These are phyloP conservation scores for Spongilla lacustris DNA, from an alignment of 37 sponge, comb jelly and placozoan species.

Conservation along the genomic window DNA sequence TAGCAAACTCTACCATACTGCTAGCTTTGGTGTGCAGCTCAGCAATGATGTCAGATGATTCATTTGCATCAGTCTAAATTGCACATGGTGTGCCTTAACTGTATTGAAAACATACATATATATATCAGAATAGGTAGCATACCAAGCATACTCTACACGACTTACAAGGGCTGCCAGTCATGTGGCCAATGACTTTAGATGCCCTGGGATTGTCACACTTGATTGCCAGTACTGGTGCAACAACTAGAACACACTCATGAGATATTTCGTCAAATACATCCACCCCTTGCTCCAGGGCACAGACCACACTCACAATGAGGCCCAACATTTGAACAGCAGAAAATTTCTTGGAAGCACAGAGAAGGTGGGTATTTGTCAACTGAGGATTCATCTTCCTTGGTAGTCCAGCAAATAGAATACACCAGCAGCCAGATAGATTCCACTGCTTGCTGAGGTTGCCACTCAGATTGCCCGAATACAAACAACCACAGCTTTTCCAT, in stretches of 20 bases:
- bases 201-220: slow-evolving; percentile 47
- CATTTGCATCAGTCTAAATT: background rate
- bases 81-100: too few relatives aligned
- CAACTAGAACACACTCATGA: slow-evolving; percentile 15
- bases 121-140: background rate
- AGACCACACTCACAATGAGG: slow-evolving; percentile 18
- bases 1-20: too few relatives aligned
- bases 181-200: slow-evolving; percentile 35
- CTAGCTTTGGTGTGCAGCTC: too few relatives aligned
- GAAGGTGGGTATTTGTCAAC: slow-evolving; percentile 37
- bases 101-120: background rate
- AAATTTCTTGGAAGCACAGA: slow-evolving; percentile 44
- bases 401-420: slow-evolving; percentile 43
- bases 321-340: slow-evolving; percentile 19
- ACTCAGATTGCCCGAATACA: slow-evolving; percentile 65
- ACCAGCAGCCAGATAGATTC: slow-evolving; percentile 64
- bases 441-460: slow-evolving; percentile 58
- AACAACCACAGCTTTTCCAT: background rate
- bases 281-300: slow-evolving; percentile 19
- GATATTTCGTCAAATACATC: slow-evolving; percentile 12
- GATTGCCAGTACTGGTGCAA: slow-evolving; percentile 29
- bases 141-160: slow-evolving; percentile 45
- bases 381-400: slow-evolving; percentile 23
- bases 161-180: slow-evolving; percentile 25
- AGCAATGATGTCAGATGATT: background rate